phyloP scores from a whole-genome alignment of 2,888 invertebrate species.

The Phymatocera aterrima region DNA sequence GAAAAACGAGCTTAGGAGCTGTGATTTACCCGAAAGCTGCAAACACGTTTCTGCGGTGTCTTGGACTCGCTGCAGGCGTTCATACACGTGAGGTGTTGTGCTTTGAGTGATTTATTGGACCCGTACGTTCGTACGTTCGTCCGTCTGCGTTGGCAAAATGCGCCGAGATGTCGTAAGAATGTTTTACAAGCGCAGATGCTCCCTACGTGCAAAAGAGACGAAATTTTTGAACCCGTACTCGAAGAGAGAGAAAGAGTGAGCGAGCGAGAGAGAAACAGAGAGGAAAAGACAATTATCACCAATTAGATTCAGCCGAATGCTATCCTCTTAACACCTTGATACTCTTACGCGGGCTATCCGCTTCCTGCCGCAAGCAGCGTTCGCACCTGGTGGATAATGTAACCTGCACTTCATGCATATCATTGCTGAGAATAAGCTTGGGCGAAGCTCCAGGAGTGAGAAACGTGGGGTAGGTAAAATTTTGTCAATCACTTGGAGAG shows the following conservation, averaged over 20 bases:
- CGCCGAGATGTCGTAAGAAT: background rate
- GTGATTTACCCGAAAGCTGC: constrained; percentile 12
- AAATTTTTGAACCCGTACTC: background rate
- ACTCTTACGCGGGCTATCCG: background rate
- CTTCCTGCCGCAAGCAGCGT: background rate
- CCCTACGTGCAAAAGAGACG: background rate
- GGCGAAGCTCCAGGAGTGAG: too few relatives aligned
- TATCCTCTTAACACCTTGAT: constrained; percentile 12
- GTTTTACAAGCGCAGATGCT: background rate
- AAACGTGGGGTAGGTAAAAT: too few relatives aligned
- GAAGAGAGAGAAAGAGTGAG: too few relatives aligned
- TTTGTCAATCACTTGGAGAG: too few relatives aligned
- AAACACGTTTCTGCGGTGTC: constrained; percentile 11
- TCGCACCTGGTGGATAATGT: background rate
- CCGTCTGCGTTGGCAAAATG: background rate
- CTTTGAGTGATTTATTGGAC: constrained; percentile 18
- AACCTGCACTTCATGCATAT: background rate
- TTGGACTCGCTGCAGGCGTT: background rate
- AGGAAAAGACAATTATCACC: constrained; percentile 37
- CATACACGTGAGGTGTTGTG: background rate
- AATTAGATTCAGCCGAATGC: constrained; percentile 36
- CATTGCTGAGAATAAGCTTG: too few relatives aligned
- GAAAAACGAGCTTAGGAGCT: too few relatives aligned
- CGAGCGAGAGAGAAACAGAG: too few relatives aligned
- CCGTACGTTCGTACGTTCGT: background rate